A percentile compares a stretch with the other conserved stretches of the same genome.
Evolutionary conservation across 1,140 invertebrate genomes (phyloP).

Genomic region (Bombyx mandarina): DNA sequence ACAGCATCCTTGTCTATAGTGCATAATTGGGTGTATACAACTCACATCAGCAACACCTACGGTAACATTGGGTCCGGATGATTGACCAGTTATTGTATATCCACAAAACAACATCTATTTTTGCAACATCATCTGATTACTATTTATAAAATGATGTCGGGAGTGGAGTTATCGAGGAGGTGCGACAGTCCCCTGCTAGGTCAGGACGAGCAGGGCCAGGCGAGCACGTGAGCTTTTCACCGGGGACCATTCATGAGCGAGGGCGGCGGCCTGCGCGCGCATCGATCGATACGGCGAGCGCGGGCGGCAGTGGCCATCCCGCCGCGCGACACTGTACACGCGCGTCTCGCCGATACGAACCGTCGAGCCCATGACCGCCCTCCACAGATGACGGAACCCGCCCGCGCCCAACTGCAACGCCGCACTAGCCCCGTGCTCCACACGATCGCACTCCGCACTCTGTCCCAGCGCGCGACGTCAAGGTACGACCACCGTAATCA

Average conservation of each 20-base stretch:
- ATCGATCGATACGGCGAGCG: constrained; percentile 42
- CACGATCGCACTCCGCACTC: constrained; percentile 27
- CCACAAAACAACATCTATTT: neutral
- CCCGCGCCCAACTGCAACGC: constrained; percentile 31
- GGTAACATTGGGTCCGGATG: too few relatives aligned
- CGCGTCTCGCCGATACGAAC: constrained; percentile 25
- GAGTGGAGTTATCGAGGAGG: constrained; percentile 2
- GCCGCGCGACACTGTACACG: constrained; percentile 50
- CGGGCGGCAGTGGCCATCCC: constrained; percentile 47
- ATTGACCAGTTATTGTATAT: neutral
- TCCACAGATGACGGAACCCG: constrained; percentile 62
- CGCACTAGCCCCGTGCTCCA: constrained; percentile 31
- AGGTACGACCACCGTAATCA: constrained; percentile 46
- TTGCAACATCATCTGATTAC: constrained; percentile 1
- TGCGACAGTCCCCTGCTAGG: constrained; percentile 13
- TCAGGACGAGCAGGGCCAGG: constrained; percentile 19
- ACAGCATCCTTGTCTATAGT: too few relatives aligned
- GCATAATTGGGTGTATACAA: too few relatives aligned
- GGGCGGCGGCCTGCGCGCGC: constrained; percentile 59
- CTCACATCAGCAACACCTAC: too few relatives aligned
- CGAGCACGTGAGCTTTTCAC: constrained; percentile 46
- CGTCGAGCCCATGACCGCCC: constrained; percentile 50
- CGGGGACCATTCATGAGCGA: constrained; percentile 56
- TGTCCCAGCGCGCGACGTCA: constrained; percentile 28
- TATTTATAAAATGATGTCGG: neutral